Conservation (phyloP, 1,140 invertebrate species). For the Oedothorax gibbosus region DNA sequence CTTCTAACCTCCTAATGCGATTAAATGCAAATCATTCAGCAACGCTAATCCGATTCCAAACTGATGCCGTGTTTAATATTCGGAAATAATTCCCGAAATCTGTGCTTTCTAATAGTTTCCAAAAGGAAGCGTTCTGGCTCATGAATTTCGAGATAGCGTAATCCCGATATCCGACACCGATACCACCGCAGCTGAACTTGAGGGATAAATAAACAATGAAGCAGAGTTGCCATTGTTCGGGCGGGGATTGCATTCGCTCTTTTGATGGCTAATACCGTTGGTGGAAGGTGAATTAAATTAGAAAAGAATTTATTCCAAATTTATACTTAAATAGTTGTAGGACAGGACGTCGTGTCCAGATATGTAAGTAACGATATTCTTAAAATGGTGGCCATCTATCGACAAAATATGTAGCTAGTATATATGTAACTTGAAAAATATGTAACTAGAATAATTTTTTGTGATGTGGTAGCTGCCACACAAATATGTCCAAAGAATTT, state of each 20-base stretch:
- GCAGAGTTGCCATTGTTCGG: neutral
- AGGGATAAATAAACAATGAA: conserved; percentile 47
- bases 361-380: too few species aligned
- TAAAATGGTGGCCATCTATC: too few species aligned
- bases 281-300: neutral
- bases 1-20: conserved; percentile 42
- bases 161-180: conserved; percentile 36
- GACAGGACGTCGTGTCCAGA: too few species aligned
- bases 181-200: conserved; percentile 34
- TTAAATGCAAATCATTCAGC: conserved; percentile 43
- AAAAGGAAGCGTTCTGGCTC: conserved; percentile 37
- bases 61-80: conserved; percentile 52
- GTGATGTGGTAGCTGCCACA: too few species aligned
- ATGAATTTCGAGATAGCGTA: conserved; percentile 35
- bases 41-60: conserved; percentile 51
- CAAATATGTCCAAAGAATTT: too few species aligned
- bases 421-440: too few species aligned
- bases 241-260: neutral
- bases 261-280: neutral
- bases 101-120: conserved; percentile 26
- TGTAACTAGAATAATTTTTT: too few species aligned
- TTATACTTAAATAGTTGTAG: too few species aligned
- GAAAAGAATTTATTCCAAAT: neutral
- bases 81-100: conserved; percentile 53
- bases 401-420: too few species aligned